Evolutionary conservation across 2,797 vertebrate species (phyloP).

Genomic region (Fratercula arctica): DNA sequence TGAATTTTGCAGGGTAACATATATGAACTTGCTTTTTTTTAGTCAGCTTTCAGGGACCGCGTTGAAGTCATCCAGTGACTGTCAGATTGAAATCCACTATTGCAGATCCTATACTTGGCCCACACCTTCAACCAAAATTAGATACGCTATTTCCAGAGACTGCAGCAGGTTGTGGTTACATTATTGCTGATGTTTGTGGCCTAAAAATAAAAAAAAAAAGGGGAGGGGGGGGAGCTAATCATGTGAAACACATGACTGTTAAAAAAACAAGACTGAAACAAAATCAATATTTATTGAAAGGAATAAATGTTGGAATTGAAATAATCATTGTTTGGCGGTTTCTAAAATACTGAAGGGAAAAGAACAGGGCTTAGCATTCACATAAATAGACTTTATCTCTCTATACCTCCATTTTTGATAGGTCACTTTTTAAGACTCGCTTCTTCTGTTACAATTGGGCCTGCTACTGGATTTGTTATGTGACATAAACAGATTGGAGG

Average conservation of each 20-base stretch:
- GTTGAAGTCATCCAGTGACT: not conserved
- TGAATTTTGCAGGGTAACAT: not conserved
- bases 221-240: not conserved
- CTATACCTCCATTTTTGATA: not conserved
- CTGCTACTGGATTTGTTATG: not conserved
- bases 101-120: not conserved
- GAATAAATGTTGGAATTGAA: not conserved
- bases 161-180: not conserved
- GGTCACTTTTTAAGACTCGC: not conserved
- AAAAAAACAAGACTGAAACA: not conserved
- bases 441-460: not conserved
- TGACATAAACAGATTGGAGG: not conserved
- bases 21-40: not conserved
- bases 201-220: not conserved
- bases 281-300: not conserved
- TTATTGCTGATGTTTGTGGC: not conserved
- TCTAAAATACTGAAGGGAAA: not conserved
- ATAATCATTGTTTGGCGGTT: not conserved
- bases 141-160: not conserved
- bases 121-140: constrained; percentile 12
- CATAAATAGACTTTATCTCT: not conserved
- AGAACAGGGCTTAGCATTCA: not conserved
- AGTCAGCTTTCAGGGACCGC: not conserved
- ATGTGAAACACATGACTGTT: not conserved
- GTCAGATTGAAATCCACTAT: not conserved